A percentile compares a stretch with the other conserved stretches of the same genome.
phyloP scores from a whole-genome alignment of 2,113 vertebrate genomes.

The Ciconia maguari region DNA sequence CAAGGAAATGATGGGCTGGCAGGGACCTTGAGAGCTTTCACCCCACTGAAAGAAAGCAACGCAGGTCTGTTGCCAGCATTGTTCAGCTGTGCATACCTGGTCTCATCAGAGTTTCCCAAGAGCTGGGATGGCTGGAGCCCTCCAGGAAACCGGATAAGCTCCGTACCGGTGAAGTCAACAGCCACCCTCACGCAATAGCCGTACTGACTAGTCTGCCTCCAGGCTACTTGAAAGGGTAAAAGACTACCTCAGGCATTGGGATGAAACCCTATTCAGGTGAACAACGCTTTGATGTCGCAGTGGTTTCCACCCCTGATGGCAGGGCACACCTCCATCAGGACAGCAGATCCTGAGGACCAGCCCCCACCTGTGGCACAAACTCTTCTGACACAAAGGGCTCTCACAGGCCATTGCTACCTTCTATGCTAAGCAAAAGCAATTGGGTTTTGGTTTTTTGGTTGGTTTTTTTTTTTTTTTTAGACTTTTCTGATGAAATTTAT shows the following conservation, averaged over 20 bases:
- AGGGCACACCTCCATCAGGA: neutral
- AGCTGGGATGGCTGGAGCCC: neutral
- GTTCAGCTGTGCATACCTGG: neutral
- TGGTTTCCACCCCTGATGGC: neutral
- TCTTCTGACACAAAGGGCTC: neutral
- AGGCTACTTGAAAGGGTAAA: neutral
- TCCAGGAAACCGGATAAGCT: neutral
- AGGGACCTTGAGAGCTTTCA: neutral
- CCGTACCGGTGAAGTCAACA: neutral
- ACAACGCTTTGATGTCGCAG: accelerated
- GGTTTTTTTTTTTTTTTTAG: neutral
- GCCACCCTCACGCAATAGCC: neutral
- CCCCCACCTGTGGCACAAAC: neutral
- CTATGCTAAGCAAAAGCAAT: neutral
- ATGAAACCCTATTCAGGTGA: neutral
- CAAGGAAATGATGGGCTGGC: neutral
- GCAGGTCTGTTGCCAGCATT: neutral
- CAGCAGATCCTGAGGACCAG: neutral
- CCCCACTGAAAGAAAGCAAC: neutral
- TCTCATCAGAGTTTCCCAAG: neutral
- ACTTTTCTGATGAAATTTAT: neutral
- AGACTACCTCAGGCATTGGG: neutral
- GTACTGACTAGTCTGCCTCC: neutral
- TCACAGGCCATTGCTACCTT: neutral
- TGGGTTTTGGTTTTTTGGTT: neutral